A percentile compares a stretch with the other conserved stretches of the same genome.
These are phyloP conservation scores for Euzetes globulus DNA, from an alignment of 2,888 invertebrate species.

Conservation along the genomic window DNA sequence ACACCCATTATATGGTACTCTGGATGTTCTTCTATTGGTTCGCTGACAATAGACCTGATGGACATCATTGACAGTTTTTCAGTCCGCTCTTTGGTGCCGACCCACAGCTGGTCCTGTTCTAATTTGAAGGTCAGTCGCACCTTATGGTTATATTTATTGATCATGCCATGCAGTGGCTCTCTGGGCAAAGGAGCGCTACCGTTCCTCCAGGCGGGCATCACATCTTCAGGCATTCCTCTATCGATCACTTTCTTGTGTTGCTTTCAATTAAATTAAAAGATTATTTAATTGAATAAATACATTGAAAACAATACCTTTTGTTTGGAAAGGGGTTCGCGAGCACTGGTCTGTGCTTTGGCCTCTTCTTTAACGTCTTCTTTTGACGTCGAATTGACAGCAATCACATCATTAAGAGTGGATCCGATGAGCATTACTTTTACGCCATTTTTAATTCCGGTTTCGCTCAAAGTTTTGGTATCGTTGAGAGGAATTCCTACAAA, in stretches of 20 bases:
- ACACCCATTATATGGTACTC: conserved; percentile 86
- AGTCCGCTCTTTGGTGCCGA: conserved; percentile 84
- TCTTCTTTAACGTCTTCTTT: conserved; percentile 52
- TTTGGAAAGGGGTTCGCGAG: conserved; percentile 49
- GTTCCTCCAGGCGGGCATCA: conserved; percentile 59
- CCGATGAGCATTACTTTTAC: conserved; percentile 86
- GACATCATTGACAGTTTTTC: conserved; percentile 84
- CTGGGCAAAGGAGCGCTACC: conserved; percentile 58
- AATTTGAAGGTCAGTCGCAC: conserved; percentile 84
- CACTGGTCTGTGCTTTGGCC: conserved; percentile 47
- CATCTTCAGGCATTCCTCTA: conserved; percentile 82
- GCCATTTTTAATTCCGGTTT: conserved; percentile 68
- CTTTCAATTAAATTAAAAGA: conserved; percentile 42
- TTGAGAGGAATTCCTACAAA: conserved; percentile 66
- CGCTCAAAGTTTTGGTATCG: conserved; percentile 69
- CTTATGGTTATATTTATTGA: conserved; percentile 81
- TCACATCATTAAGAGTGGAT: conserved; percentile 75
- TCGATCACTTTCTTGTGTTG: conserved; percentile 77
- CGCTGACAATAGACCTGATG: conserved; percentile 63
- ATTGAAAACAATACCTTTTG: conserved; percentile 46
- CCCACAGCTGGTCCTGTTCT: conserved; percentile 81
- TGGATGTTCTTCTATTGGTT: conserved; percentile 78
- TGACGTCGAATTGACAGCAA: conserved; percentile 68
- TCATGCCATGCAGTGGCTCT: conserved; percentile 75
- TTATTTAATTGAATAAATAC: background rate